Base-by-base conservation (phyloP, 2,113 vertebrate species). In the Malurus alboscapulatus region DNA sequence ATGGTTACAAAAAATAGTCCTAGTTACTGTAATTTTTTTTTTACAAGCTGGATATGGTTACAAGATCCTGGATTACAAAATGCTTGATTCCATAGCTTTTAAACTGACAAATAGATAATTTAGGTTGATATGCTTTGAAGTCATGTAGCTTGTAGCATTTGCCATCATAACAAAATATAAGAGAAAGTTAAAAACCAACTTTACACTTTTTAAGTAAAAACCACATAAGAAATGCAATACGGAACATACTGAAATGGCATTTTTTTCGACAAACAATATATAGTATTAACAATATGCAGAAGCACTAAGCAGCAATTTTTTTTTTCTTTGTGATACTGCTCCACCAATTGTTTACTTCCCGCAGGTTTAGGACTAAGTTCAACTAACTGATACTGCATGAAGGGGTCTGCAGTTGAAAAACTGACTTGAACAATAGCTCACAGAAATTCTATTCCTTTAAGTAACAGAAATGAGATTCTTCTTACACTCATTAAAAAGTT, bases 141-240 rank as follows among this genome's bases (percentile, higher is more conserved):
- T 69, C 0, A 0, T 50, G 63, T 88, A 81, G 84, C 81, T 89
- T 85, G 48, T 48, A 92, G 84, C 74, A 87, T 87, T 53, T 92
- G 51, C 57, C 79, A 87, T 53, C 69, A 68, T 84, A 95, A 92
- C 82, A 96, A 95, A 94, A 88, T 65, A 54, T 36, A 87, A 72
- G 59, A 95, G 85, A 53, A 92, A 94, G 45, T 94, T 96, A 96
- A 97, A 97, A 61, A 77, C 14, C 90, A 96, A 96, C 91, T 94
- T 94, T 97, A 97, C 94, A 96, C 85, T 96, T 97, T 89, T 96
- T 97, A 97, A 96, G 97, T 97, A 97, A 97, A 97, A 98, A 95
- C 90, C 88, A 97, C 81, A 42, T 95, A 95, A 91, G 95, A 98
- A 98, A 97, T 97, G 96, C 94, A 95, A 97, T 93, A 96, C 29